Conservation (phyloP, 2,888 invertebrate genomes). For the Molorchus minor region DNA sequence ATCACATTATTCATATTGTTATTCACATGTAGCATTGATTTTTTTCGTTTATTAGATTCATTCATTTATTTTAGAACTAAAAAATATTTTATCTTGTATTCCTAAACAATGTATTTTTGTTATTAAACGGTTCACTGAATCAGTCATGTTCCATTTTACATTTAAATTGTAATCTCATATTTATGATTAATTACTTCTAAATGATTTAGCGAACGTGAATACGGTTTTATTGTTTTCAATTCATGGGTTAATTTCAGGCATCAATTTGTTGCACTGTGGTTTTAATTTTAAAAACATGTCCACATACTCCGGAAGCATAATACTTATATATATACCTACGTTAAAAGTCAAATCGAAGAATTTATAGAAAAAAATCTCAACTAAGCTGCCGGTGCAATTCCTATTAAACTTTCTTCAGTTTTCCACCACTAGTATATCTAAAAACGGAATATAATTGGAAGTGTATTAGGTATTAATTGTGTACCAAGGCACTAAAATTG, state of each 20-base stretch:
- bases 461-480: no score
- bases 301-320: no score
- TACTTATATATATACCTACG: no score
- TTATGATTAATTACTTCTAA: neutral
- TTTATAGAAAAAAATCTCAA: no score
- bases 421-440: no score
- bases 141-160: conserved; percentile 43
- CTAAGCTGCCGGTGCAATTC: no score
- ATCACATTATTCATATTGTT: neutral
- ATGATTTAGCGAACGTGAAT: neutral
- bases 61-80: conserved; percentile 25
- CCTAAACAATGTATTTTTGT: conserved; percentile 36
- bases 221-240: neutral
- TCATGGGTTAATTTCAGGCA: neutral
- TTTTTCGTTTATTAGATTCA: neutral
- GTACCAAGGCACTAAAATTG: no score
- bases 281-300: no score
- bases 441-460: no score
- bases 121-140: conserved; percentile 40
- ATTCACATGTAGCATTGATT: neutral
- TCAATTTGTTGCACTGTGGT: no score
- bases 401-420: no score
- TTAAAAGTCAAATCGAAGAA: no score
- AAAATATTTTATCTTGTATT: conserved; percentile 37
- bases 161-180: conserved; percentile 11